Conservation (phyloP, 2,113 vertebrate genomes). For the Rhabdornis inornatus region DNA sequence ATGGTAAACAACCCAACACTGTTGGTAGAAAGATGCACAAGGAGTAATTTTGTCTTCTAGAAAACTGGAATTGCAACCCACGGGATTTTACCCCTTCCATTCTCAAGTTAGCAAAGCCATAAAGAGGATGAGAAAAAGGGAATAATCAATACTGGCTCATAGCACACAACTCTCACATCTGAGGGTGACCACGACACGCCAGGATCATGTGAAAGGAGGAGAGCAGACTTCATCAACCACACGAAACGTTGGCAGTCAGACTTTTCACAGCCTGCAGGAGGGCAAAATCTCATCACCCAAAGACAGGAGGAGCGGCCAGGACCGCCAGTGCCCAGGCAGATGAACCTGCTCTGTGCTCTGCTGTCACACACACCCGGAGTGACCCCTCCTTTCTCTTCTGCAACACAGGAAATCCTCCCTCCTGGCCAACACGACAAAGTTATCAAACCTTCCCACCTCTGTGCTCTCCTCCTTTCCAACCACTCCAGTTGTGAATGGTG, state of each 20-base stretch:
- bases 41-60: background rate
- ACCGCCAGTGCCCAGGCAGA: background rate
- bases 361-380: background rate
- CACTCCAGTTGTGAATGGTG: background rate
- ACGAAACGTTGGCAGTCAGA: fast-evolving
- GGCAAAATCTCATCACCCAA: background rate
- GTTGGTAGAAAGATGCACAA: background rate
- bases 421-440: fast-evolving
- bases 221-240: background rate
- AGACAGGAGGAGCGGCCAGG: background rate
- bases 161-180: background rate
- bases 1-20: background rate
- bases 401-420: background rate
- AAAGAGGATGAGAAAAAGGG: background rate
- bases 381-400: background rate
- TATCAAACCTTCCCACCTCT: background rate
- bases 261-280: background rate
- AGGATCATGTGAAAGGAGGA: background rate
- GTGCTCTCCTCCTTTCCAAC: background rate
- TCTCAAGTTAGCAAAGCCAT: background rate
- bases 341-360: background rate
- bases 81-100: background rate
- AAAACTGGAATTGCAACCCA: background rate
- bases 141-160: background rate
- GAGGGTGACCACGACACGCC: background rate